Percentiles rank a stretch among this genome's conserved stretches.
These are phyloP conservation scores for Hypselothyrea guttata DNA, from an alignment of 2,888 invertebrate species.

Conservation along the genomic window DNA sequence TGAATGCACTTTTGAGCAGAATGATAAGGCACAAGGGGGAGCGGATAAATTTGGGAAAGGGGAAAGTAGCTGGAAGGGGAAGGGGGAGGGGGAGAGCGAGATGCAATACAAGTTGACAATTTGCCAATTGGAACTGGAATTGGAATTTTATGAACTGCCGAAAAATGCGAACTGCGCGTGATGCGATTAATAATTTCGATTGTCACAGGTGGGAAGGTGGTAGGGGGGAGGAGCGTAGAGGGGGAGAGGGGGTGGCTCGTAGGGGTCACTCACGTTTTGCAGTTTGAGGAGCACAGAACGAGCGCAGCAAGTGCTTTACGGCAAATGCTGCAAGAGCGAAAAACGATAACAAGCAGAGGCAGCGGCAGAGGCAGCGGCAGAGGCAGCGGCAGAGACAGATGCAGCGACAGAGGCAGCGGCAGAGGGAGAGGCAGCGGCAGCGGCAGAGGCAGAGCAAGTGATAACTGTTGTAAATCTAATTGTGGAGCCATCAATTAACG, in stretches of 20 bases:
- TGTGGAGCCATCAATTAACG: slow-evolving; percentile 19
- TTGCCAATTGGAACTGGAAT: slow-evolving; percentile 43
- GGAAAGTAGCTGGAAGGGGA: no score
- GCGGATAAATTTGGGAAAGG: no score
- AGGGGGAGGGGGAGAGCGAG: neutral
- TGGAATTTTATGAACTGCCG: slow-evolving; percentile 47
- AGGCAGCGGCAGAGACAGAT: slow-evolving; percentile 6
- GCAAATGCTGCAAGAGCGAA: slow-evolving; percentile 42
- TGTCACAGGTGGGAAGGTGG: neutral
- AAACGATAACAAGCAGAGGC: slow-evolving; percentile 9
- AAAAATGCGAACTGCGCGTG: slow-evolving; percentile 51
- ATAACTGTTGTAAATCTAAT: slow-evolving; percentile 3
- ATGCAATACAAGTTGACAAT: slow-evolving; percentile 28
- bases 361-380: slow-evolving; percentile 8
- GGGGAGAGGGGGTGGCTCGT: neutral
- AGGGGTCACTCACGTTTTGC: no score
- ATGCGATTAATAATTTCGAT: slow-evolving; percentile 20
- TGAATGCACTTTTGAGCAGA: no score
- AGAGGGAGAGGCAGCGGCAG: neutral
- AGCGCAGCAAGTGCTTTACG: slow-evolving; percentile 42
- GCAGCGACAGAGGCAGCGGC: neutral
- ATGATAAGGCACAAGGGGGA: no score
- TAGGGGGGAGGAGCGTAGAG: neutral
- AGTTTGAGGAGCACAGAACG: slow-evolving; percentile 25
- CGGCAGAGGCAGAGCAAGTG: neutral